phyloP scores from a whole-genome alignment of 2,888 invertebrate species.

The Metalampra italica region DNA sequence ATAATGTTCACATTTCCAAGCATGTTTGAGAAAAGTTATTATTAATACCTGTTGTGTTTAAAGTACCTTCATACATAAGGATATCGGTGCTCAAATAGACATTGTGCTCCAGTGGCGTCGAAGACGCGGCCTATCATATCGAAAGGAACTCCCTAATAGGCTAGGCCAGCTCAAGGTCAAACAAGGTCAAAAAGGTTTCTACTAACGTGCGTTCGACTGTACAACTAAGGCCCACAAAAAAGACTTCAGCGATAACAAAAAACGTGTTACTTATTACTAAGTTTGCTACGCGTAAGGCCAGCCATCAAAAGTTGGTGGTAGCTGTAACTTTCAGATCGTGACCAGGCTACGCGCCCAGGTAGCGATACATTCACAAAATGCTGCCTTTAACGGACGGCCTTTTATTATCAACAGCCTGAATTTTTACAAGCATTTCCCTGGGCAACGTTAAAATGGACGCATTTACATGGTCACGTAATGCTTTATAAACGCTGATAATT shows the following conservation, averaged over 20 bases:
- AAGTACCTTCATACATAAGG: no score
- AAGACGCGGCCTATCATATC: no score
- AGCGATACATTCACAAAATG: conserved; percentile 19
- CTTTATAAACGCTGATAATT: no score
- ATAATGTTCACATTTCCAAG: no score
- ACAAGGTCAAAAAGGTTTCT: no score
- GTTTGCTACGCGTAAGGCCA: conserved; percentile 3
- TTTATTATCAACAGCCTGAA: conserved; percentile 31
- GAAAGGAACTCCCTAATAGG: no score
- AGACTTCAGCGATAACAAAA: background rate
- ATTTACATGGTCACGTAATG: background rate
- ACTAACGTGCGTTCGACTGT: background rate
- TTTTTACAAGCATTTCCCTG: conserved; percentile 33
- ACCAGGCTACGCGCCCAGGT: conserved; percentile 21
- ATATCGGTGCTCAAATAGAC: no score
- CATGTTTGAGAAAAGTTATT: no score
- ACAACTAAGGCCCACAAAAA: background rate
- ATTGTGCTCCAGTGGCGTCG: no score
- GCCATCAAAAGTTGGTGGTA: conserved; percentile 3
- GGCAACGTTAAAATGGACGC: conserved; percentile 24
- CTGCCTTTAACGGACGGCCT: conserved; percentile 26
- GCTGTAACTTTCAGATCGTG: conserved; percentile 12
- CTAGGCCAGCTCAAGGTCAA: no score
- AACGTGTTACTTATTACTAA: background rate
- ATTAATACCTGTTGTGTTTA: no score